A percentile compares a stretch with the other conserved stretches of the same genome.
Evolutionary conservation across 2,888 invertebrate species (phyloP).

Genomic region (Pollenia angustigena): DNA sequence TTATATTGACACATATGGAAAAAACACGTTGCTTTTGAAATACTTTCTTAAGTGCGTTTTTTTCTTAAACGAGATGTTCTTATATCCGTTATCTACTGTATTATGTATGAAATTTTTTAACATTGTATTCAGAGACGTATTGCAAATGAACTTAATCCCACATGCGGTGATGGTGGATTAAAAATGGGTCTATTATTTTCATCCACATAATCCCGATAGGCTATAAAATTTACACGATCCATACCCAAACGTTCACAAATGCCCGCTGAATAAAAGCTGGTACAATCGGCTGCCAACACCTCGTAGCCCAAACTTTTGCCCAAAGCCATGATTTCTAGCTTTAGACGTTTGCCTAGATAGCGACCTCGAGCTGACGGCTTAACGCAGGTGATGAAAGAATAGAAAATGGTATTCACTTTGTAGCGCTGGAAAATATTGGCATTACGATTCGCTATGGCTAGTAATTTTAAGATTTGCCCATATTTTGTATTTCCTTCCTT

Average conservation of each 20-base stretch:
- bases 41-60: too few relatives aligned
- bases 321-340: slow-evolving; percentile 75
- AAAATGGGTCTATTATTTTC: slow-evolving; percentile 77
- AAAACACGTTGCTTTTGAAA: too few relatives aligned
- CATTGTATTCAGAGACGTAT: slow-evolving; percentile 74
- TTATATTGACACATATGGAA: too few relatives aligned
- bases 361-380: slow-evolving; percentile 76
- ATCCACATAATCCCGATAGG: slow-evolving; percentile 77
- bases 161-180: slow-evolving; percentile 78
- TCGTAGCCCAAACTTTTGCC: slow-evolving; percentile 76
- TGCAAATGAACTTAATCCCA: slow-evolving; percentile 77
- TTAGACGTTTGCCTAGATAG: slow-evolving; percentile 77
- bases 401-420: slow-evolving; percentile 76
- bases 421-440: slow-evolving; percentile 78
- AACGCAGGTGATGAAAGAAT: slow-evolving; percentile 79
- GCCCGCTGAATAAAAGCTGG: slow-evolving; percentile 79
- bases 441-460: slow-evolving; percentile 76
- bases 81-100: too few relatives aligned
- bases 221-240: slow-evolving; percentile 76
- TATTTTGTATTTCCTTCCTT: slow-evolving; percentile 72
- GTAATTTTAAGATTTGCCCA: slow-evolving; percentile 76
- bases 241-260: slow-evolving; percentile 77
- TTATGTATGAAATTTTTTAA: too few relatives aligned
- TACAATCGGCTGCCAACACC: slow-evolving; percentile 79
- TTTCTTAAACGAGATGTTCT: too few relatives aligned